Evolutionary conservation across 2,888 invertebrate genomes (phyloP).

Genomic region (Lypha dubia): DNA sequence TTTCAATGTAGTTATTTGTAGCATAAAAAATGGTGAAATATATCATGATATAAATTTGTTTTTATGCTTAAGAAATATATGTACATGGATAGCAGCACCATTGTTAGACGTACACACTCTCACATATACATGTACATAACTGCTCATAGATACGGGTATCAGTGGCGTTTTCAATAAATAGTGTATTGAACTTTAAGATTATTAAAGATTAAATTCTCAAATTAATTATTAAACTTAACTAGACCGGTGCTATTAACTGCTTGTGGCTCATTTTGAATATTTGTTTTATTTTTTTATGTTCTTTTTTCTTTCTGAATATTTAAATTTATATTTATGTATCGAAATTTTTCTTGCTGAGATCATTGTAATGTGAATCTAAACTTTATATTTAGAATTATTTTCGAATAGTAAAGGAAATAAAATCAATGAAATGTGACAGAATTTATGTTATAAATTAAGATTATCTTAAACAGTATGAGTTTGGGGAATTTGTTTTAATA

Average conservation of each 20-base stretch:
- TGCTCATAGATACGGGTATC: background rate
- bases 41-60: background rate
- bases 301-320: background rate
- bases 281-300: too few species aligned
- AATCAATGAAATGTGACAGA: background rate
- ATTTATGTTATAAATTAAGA: background rate
- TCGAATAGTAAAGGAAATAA: background rate
- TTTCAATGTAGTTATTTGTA: conserved; percentile 43
- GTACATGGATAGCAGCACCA: background rate
- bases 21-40: conserved; percentile 45
- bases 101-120: background rate
- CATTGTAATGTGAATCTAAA: background rate
- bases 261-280: background rate
- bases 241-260: background rate
- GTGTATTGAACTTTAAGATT: background rate
- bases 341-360: background rate
- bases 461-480: background rate
- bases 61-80: background rate
- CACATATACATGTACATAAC: too few species aligned
- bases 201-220: background rate
- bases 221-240: background rate
- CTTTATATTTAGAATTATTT: background rate
- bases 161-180: background rate
- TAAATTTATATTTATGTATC: background rate
- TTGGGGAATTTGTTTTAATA: background rate